A percentile compares a stretch with the other conserved stretches of the same genome.
Conservation (phyloP, 1,140 invertebrate species). For the Lepidurus apus region DNA sequence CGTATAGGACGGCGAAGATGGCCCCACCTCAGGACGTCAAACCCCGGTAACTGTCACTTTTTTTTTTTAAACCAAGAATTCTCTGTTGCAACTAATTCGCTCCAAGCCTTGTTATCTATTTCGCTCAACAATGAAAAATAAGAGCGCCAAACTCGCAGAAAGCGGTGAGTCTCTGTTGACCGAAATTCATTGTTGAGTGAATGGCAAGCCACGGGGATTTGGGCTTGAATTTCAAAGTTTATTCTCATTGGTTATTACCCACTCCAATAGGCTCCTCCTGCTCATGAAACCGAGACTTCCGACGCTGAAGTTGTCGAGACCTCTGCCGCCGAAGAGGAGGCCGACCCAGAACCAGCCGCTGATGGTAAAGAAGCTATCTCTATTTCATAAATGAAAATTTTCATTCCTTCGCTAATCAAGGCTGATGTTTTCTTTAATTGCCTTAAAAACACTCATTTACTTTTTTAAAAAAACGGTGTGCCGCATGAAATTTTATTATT, state of each 20-base stretch:
- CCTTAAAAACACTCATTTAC: constrained; percentile 36
- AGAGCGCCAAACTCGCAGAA: too few relatives aligned
- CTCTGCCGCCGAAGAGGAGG: constrained; percentile 24
- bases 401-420: too few relatives aligned
- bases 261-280: too few relatives aligned
- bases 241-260: too few relatives aligned
- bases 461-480: constrained; percentile 20
- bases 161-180: too few relatives aligned
- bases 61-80: too few relatives aligned
- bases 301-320: neutral
- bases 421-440: neutral
- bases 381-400: constrained; percentile 14
- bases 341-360: constrained; percentile 27
- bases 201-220: too few relatives aligned
- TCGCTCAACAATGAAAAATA: too few relatives aligned
- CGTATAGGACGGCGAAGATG: constrained; percentile 5
- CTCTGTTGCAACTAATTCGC: too few relatives aligned
- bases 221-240: too few relatives aligned
- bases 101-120: too few relatives aligned
- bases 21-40: constrained; percentile 5
- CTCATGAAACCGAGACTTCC: neutral
- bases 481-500: constrained; percentile 29
- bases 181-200: too few relatives aligned
- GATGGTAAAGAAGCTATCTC: constrained; percentile 29
- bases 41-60: neutral